Percentiles rank a stretch among this genome's conserved stretches.
Conservation (phyloP, 1,140 invertebrate genomes). For the Formica selysi region DNA sequence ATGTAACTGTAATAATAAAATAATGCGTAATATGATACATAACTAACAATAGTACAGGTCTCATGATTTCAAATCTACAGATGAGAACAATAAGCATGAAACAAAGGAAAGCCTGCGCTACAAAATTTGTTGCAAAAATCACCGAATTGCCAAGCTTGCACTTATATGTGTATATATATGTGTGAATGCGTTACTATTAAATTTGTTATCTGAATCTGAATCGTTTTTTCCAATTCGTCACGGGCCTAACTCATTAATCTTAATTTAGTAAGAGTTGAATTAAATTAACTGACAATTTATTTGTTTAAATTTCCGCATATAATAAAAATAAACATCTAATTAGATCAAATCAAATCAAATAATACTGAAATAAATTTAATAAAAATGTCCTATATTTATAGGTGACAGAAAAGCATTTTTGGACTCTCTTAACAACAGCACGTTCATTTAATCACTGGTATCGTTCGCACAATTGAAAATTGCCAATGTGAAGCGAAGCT, state of each 20-base stretch:
- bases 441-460: background rate
- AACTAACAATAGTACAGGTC: constrained; percentile 4
- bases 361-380: background rate
- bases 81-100: background rate
- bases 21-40: constrained; percentile 51
- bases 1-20: constrained; percentile 60
- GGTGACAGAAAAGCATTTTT: background rate
- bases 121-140: background rate
- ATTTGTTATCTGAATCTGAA: background rate
- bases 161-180: background rate
- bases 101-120: background rate
- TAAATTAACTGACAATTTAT: background rate
- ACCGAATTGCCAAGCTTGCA: background rate
- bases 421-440: background rate
- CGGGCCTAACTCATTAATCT: background rate
- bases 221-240: background rate
- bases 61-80: background rate
- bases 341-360: background rate
- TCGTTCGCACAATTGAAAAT: background rate
- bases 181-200: constrained; percentile 2
- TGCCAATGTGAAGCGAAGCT: background rate
- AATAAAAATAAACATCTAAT: background rate
- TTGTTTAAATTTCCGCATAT: background rate
- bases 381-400: background rate
- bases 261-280: background rate